Percentiles rank a stretch among this genome's conserved stretches.
These are phyloP conservation scores for Albula goreensis DNA, from an alignment of 2,113 vertebrate genomes.

Conservation along the genomic window DNA sequence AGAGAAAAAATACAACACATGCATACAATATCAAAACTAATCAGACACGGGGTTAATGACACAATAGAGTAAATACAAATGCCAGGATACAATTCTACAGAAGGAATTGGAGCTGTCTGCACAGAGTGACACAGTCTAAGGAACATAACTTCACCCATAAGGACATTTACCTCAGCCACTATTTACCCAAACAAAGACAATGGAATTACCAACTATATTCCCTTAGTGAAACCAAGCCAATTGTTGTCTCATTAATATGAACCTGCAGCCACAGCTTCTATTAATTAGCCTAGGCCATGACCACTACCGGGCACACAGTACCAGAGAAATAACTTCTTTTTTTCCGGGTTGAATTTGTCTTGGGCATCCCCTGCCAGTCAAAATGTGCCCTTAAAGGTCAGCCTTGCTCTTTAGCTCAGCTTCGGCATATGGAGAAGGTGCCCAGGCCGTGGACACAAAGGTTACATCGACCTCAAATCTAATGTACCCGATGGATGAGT, in stretches of 20 bases:
- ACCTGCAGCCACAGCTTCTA: no score
- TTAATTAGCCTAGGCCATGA: no score
- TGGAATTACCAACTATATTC: no score
- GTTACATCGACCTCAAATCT: conserved; percentile 30
- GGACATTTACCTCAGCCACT: no score
- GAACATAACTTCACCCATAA: no score
- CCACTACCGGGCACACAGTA: no score
- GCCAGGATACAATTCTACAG: not conserved
- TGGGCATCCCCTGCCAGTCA: conserved; percentile 35
- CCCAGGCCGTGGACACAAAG: conserved; percentile 36
- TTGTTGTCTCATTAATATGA: no score
- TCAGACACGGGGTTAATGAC: conserved; percentile 32
- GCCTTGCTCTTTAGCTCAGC: conserved; percentile 40
- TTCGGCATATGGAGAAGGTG: conserved; percentile 31
- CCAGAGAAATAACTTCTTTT: not conserved
- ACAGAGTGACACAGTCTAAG: not conserved
- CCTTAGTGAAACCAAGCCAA: no score
- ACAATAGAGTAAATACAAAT: conserved; percentile 44
- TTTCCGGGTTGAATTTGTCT: not conserved
- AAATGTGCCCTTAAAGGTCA: conserved; percentile 46
- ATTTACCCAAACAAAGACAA: no score
- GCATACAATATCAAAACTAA: conserved; percentile 27
- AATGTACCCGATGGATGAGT: not conserved
- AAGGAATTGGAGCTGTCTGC: no score
- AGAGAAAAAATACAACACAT: not conserved